Evolutionary conservation across 2,888 invertebrate species (phyloP).

Genomic region (Caenorhabditis virilis): DNA sequence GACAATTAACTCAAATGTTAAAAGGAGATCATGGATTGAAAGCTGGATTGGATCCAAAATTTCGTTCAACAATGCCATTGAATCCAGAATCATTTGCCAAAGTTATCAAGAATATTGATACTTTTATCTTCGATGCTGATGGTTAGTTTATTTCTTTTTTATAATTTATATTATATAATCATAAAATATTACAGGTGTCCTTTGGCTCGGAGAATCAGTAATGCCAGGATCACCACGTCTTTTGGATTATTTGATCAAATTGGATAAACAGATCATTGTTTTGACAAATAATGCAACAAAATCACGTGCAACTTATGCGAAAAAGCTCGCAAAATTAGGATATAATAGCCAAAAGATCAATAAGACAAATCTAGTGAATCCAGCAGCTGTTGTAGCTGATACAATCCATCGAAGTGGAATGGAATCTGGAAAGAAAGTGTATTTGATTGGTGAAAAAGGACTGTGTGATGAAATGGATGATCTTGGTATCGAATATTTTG

Average conservation of each 20-base stretch:
- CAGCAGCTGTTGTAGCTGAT: slow-evolving; percentile 66
- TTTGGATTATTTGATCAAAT: slow-evolving; percentile 52
- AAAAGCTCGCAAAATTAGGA: slow-evolving; percentile 79
- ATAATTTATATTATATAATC: no score
- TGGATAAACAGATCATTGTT: slow-evolving; percentile 71
- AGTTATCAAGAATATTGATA: slow-evolving; percentile 58
- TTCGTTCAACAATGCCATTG: slow-evolving; percentile 25
- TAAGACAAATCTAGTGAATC: slow-evolving; percentile 63
- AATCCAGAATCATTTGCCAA: slow-evolving; percentile 35
- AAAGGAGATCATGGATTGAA: no score
- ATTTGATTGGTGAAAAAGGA: slow-evolving; percentile 82
- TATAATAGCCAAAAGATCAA: slow-evolving; percentile 72
- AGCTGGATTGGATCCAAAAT: slow-evolving; percentile 24
- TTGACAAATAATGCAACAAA: slow-evolving; percentile 91
- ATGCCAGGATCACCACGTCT: slow-evolving; percentile 61
- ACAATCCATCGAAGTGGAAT: slow-evolving; percentile 52
- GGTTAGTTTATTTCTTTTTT: slow-evolving; percentile 40
- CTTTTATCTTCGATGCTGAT: slow-evolving; percentile 68
- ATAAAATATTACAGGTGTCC: slow-evolving; percentile 59
- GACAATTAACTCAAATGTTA: no score
- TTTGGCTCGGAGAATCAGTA: slow-evolving; percentile 63
- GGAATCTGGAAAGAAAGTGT: slow-evolving; percentile 70
- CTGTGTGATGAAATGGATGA: slow-evolving; percentile 83
- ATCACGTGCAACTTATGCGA: slow-evolving; percentile 78
- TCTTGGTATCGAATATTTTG: slow-evolving; percentile 75